Evolutionary conservation across 2,888 invertebrate species (phyloP), one percentile per base, ranked within the genome.

Genomic region (Blastobasis adustella): DNA sequence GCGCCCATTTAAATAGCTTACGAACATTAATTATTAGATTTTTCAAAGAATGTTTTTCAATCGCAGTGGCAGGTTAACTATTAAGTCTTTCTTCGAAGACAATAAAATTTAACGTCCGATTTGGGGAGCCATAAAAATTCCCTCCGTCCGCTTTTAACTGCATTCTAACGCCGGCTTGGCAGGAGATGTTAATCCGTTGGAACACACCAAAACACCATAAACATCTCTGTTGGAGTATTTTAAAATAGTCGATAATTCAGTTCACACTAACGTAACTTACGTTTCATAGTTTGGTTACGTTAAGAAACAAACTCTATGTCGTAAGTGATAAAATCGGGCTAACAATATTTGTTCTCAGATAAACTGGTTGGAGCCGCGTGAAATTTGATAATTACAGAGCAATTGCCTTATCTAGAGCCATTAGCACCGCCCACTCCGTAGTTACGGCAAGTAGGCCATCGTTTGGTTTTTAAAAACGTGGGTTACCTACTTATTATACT

Each of bases 301-400:
- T 82, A 79, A 63, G 81, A 80, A 82, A 83, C 72, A 58, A 8
- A 42, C 42, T 5, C 54, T 59, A 56, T 71, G 68, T 67, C 64
- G 73, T 75, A 69, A 74, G 73, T 67, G 69, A 74, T 73, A 74
- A 75, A 79, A 73, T 64, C 66, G 68, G 73, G 69, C 68, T 71
- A 73, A 77, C 78, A 78, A 81, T 84, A 80, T 87, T 87, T 84
- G 70, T 76, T 73, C 67, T 71, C 56, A 66, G 87, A 87, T 86
- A 85, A 52, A 78, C 69, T 71, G 69, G 71, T 67, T 59, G 73
- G 69, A 73, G 76, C 76, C 69, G 73, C 76, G 78, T 81, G 71
- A 82, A 85, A 80, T 82, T 82, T 83, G 78, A 76, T 86, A 86
- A 85, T 83, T 85, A 80, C 76, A 69, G 66, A 76, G 77, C 74